Conservation (phyloP, 2,888 invertebrate species). For the Elgonia sp. region DNA sequence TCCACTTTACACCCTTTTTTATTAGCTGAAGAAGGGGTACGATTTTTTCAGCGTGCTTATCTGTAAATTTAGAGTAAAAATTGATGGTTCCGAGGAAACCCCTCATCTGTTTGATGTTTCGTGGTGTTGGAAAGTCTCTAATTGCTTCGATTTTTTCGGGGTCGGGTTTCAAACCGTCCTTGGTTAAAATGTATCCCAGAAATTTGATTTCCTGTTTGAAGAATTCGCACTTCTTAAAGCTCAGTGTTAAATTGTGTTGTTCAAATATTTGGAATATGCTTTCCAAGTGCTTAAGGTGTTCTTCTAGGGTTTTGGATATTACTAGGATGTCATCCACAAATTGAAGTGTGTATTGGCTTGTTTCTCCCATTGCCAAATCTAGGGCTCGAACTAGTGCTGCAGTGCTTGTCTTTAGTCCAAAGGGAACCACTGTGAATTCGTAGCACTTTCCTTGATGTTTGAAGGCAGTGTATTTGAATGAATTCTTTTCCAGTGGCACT, state of each 20-base stretch:
- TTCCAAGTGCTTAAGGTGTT: background rate
- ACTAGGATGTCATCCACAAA: too few relatives aligned
- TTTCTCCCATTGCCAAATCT: background rate
- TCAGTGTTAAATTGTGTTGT: background rate
- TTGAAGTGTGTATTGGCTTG: background rate
- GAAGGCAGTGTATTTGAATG: slow-evolving; percentile 23
- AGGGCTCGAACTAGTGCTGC: background rate
- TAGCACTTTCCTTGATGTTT: slow-evolving; percentile 1
- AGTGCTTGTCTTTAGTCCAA: too few relatives aligned
- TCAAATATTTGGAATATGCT: slow-evolving; percentile 13
- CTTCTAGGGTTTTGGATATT: background rate
- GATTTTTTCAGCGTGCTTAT: slow-evolving; percentile 19
- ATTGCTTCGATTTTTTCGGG: slow-evolving; percentile 25
- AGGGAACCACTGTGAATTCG: too few relatives aligned
- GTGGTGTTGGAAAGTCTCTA: slow-evolving; percentile 24
- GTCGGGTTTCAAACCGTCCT: slow-evolving; percentile 24
- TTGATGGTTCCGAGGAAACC: slow-evolving; percentile 25
- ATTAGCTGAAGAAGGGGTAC: background rate
- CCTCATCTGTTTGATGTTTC: slow-evolving; percentile 4
- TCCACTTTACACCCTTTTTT: too few relatives aligned
- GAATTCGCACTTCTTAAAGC: slow-evolving; percentile 23
- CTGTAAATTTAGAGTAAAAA: slow-evolving; percentile 33
- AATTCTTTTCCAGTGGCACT: background rate
- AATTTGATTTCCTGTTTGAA: slow-evolving; percentile 8
- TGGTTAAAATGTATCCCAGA: slow-evolving; percentile 26